Percentiles rank a stretch among this genome's conserved stretches.
Evolutionary conservation across 2,888 invertebrate genomes (phyloP).

Genomic region (Pseudolycoriella hygida): DNA sequence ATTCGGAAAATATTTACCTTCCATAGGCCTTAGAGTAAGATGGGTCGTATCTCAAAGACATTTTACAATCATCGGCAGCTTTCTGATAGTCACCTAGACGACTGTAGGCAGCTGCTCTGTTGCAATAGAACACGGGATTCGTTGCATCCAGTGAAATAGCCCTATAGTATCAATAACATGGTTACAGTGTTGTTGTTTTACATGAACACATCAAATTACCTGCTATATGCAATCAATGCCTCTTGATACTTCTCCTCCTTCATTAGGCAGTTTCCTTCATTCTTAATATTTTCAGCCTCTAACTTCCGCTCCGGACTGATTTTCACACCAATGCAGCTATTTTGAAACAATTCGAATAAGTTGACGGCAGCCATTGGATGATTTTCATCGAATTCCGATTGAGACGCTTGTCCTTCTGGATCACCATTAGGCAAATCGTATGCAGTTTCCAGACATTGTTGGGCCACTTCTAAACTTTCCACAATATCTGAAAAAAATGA

Average conservation of each 20-base stretch:
- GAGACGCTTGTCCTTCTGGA: slow-evolving; percentile 25
- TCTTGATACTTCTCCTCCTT: slow-evolving; percentile 61
- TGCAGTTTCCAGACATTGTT: slow-evolving; percentile 85
- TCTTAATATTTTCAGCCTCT: slow-evolving; percentile 72
- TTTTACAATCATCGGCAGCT: slow-evolving; percentile 80
- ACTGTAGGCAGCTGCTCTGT: slow-evolving; percentile 90
- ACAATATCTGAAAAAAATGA: slow-evolving; percentile 22
- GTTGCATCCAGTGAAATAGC: slow-evolving; percentile 74
- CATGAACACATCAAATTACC: slow-evolving; percentile 28
- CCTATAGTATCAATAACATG: slow-evolving; percentile 30
- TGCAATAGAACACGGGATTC: slow-evolving; percentile 93
- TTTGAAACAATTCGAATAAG: slow-evolving; percentile 30
- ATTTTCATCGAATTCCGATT: slow-evolving; percentile 11
- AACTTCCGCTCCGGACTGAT: slow-evolving; percentile 34
- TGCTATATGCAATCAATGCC: slow-evolving; percentile 65
- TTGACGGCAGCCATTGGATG: slow-evolving; percentile 23
- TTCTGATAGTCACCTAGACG: slow-evolving; percentile 67
- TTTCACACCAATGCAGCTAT: slow-evolving; percentile 23
- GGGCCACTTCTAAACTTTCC: slow-evolving; percentile 64
- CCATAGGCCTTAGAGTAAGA: slow-evolving; percentile 91
- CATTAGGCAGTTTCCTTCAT: slow-evolving; percentile 79
- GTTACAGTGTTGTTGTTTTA: too few species aligned
- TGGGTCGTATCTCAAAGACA: slow-evolving; percentile 75
- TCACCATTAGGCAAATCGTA: slow-evolving; percentile 42
- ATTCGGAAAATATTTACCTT: slow-evolving; percentile 32